Base-by-base conservation (phyloP, 2,797 vertebrate species). In the Meda fulgida region DNA sequence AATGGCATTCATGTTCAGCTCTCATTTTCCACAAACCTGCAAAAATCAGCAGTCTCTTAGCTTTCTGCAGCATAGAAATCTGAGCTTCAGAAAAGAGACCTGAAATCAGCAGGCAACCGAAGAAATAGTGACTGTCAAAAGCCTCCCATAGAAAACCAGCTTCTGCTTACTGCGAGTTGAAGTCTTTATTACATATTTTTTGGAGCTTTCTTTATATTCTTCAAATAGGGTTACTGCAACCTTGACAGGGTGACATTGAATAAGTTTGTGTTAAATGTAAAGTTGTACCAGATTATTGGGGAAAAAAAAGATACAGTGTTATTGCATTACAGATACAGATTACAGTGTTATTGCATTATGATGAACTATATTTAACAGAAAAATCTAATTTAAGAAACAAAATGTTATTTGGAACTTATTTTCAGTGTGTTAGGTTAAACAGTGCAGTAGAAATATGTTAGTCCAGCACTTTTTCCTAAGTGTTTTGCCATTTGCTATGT, bases 81-180 rank as follows among this genome's bases (percentile, higher is more conserved):
- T 94, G 80, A 91, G 92, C 87, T 92, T 91, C 91, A 80, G 84
- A 79, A 93, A 93, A 92, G 90, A 90, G 92, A 94, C 92, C 91
- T 94, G 93, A 53, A 81, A 79, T 87, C 75, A 91, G 92, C 91
- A 91, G 91, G 93, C 94, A 94, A 95, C 91, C 66, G 77, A 91
- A 81, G 70, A 51, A 58, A 46, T 67, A 71, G 53, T 38, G 63
- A 18, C 36, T 70, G 51, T 72, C 71, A 85, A 66, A 73, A 71
- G 67, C 43, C 78, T 34, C 31, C 23, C 21, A 16, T 21, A 73
- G 58, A 80, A 84, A 72, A 67, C 78, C 36, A 75, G 38, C 80
- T 58, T 53, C 85, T 77, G 73, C 63, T 82, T 84, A 66, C 67
- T 29, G 78, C 10, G 55, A 67, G 26, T 34, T 71, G 38, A 38